A percentile compares a stretch with the other conserved stretches of the same genome.
Evolutionary conservation across 2,888 invertebrate genomes (phyloP).

Genomic region (Hypselothyrea guttata): DNA sequence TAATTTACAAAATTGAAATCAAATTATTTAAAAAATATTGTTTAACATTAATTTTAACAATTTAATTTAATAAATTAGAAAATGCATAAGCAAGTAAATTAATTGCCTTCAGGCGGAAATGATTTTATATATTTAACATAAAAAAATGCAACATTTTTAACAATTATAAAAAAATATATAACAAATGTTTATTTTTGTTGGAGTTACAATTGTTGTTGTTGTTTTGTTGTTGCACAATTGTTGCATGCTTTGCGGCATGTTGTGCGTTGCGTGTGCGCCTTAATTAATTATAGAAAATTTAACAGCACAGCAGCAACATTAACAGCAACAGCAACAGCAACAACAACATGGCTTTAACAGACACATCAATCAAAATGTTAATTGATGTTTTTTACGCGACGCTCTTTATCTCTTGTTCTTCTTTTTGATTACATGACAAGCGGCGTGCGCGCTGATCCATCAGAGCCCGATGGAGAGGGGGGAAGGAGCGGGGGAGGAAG

Average conservation of each 20-base stretch:
- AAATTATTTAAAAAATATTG: no score
- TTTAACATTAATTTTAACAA: no score
- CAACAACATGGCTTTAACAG: constrained; percentile 10
- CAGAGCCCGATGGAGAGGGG: constrained; percentile 21
- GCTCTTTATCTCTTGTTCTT: constrained; percentile 29
- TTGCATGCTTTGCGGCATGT: constrained; percentile 68
- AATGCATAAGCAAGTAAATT: no score
- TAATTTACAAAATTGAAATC: no score
- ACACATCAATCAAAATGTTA: constrained; percentile 72
- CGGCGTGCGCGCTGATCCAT: constrained; percentile 72
- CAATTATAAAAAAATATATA: no score
- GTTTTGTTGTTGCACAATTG: constrained; percentile 51
- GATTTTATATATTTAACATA: no score
- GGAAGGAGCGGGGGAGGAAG: neutral
- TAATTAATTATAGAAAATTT: constrained; percentile 67
- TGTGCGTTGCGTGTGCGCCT: constrained; percentile 27
- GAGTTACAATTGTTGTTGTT: constrained; percentile 13
- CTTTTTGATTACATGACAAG: constrained; percentile 65
- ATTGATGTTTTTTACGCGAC: constrained; percentile 61
- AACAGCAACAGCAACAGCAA: constrained; percentile 21
- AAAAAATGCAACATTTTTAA: no score
- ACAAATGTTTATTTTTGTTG: constrained; percentile 2
- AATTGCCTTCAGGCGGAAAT: no score
- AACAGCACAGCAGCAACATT: constrained; percentile 35
- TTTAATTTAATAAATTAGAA: no score